Conservation (phyloP, 1,140 invertebrate genomes). For the Triops cancriformis region DNA sequence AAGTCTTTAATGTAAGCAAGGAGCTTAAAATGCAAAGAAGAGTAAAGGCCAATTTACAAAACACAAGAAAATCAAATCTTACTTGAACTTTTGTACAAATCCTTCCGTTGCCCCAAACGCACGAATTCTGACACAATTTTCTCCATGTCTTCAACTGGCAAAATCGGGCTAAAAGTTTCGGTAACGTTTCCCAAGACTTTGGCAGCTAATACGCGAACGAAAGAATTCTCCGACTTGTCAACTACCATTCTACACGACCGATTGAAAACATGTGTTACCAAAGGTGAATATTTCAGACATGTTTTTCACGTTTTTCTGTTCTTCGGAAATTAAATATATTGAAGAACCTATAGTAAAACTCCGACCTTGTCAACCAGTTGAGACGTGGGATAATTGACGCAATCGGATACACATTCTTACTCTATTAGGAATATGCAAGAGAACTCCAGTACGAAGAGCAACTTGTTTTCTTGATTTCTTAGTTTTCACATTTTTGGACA, state of each 20-base stretch:
- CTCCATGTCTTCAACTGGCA: background rate
- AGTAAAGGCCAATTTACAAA: background rate
- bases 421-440: too few species aligned
- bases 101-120: background rate
- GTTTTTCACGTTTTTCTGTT: too few species aligned
- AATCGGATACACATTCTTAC: too few species aligned
- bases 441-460: too few species aligned
- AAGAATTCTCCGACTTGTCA: background rate
- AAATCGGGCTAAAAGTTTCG: background rate
- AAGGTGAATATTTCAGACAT: background rate
- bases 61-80: background rate
- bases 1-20: background rate
- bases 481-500: too few species aligned
- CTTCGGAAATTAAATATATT: too few species aligned
- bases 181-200: background rate
- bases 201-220: background rate
- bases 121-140: background rate
- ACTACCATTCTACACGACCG: background rate
- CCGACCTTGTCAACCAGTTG: too few species aligned
- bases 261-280: background rate
- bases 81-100: background rate
- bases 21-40: background rate
- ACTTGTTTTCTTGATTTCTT: too few species aligned
- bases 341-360: too few species aligned
- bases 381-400: too few species aligned